Base-by-base conservation (phyloP, 2,113 vertebrate genomes). In the Penelope pileata region DNA sequence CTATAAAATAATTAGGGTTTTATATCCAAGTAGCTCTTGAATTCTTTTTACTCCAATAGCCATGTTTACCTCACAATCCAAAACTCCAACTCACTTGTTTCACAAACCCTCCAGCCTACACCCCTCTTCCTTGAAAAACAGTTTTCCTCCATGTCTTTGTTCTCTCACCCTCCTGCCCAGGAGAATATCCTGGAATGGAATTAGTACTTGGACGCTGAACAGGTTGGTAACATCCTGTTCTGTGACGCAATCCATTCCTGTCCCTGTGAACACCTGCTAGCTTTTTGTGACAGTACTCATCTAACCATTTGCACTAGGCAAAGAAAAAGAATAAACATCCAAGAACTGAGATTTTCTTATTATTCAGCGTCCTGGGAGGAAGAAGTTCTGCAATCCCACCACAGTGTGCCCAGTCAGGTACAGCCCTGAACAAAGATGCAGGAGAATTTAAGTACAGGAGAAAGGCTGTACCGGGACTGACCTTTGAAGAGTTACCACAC, bases 381-480 rank as follows among this genome's bases (percentile, higher is more conserved):
- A 72, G 66, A 69, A 75, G 45, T 68, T 47, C 75, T 66, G 58
- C 59, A 90, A 29, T 42, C 58, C 88, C 6, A 4, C 24, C 74
- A 66, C 66, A 27, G 29, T 79, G 83, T 51, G 70, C 34, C 38
- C 1, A 8, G 72, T 22, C 45, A 91, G 68, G 36, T 86, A 69
- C 72, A 84, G 78, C 86, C 89, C 83, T 83, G 91, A 96, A 60
- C 78, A 90, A 83, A 94, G 53, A 90, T 95, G 86, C 40, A 80
- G 23, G 40, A 76, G 75, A 87, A 42, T 47, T 1, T 14, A 80
- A 48, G 42, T 30, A 83, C 2, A 6, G 82, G 19, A 92, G 14
- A 89, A 76, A 75, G 67, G 36, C 21, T 81, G 58, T 73, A 92
- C 78, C 6, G 86, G 66, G 8, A 87, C 16, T 22, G 75, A 93